These are phyloP conservation scores for Amphiprion percula DNA, from an alignment of 2,113 vertebrate genomes.

Conservation along the genomic window DNA sequence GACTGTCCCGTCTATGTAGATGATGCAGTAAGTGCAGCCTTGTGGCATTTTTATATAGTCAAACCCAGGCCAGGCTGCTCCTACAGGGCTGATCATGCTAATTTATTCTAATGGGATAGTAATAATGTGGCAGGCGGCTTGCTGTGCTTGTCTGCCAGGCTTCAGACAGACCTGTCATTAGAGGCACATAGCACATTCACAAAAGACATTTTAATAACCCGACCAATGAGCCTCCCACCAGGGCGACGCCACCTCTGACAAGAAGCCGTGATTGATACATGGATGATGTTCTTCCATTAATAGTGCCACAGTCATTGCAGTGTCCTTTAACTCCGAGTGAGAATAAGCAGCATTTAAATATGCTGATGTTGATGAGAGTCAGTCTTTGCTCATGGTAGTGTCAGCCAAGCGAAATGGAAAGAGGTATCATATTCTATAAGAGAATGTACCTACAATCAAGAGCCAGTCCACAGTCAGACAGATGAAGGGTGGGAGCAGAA, in stretches of 20 bases:
- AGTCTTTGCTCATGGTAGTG: background rate
- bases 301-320: background rate
- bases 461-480: background rate
- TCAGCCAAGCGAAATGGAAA: background rate
- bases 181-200: constrained; percentile 41
- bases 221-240: constrained; percentile 48
- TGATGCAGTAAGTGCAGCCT: constrained; percentile 38
- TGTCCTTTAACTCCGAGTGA: constrained; percentile 13
- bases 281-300: constrained; percentile 30
- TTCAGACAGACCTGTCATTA: constrained; percentile 72
- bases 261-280: constrained; percentile 7
- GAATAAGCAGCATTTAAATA: background rate
- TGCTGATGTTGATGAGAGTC: constrained; percentile 3
- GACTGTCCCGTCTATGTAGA: constrained; percentile 51
- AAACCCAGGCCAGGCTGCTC: constrained; percentile 41
- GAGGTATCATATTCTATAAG: background rate
- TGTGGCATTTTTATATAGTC: constrained; percentile 51
- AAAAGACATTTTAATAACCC: constrained; percentile 68
- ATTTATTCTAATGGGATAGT: constrained; percentile 77
- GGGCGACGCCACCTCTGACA: constrained; percentile 19
- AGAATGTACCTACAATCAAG: background rate
- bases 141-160: constrained; percentile 65
- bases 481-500: background rate
- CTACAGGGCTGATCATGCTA: constrained; percentile 57
- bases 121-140: constrained; percentile 68